Evolutionary conservation across 2,888 invertebrate species (phyloP).

Genomic region (Adelphocoris suturalis): DNA sequence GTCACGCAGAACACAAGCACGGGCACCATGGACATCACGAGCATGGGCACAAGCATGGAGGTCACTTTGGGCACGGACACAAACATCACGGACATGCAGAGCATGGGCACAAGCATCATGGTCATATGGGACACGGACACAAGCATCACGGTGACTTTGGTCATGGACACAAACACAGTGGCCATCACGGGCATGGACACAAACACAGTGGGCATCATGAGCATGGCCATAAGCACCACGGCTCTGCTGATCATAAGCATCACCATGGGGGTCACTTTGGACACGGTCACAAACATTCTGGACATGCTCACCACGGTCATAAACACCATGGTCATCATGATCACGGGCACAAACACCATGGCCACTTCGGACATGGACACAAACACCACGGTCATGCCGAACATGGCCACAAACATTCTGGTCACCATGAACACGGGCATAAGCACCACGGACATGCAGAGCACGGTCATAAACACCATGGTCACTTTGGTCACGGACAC

Average conservation of each 20-base stretch:
- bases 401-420: conserved; percentile 74
- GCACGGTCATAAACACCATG: conserved; percentile 75
- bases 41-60: conserved; percentile 76
- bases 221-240: conserved; percentile 76
- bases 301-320: conserved; percentile 76
- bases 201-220: conserved; percentile 75
- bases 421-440: conserved; percentile 76
- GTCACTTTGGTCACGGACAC: conserved; percentile 73
- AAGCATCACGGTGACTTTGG: conserved; percentile 75
- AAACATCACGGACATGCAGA: conserved; percentile 75
- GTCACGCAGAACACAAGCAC: conserved; percentile 76
- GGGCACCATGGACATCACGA: conserved; percentile 76
- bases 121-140: conserved; percentile 75
- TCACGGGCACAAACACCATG: conserved; percentile 81
- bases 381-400: conserved; percentile 79
- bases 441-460: conserved; percentile 76
- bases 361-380: conserved; percentile 86
- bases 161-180: conserved; percentile 76
- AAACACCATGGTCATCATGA: conserved; percentile 76
- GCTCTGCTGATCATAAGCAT: conserved; percentile 75
- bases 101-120: conserved; percentile 75
- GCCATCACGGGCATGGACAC: conserved; percentile 75
- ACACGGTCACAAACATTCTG: conserved; percentile 76
- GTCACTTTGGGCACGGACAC: conserved; percentile 76
- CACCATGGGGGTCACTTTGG: conserved; percentile 76